Conservation (phyloP, 1,140 invertebrate species). For the Adelges cooleyi region DNA sequence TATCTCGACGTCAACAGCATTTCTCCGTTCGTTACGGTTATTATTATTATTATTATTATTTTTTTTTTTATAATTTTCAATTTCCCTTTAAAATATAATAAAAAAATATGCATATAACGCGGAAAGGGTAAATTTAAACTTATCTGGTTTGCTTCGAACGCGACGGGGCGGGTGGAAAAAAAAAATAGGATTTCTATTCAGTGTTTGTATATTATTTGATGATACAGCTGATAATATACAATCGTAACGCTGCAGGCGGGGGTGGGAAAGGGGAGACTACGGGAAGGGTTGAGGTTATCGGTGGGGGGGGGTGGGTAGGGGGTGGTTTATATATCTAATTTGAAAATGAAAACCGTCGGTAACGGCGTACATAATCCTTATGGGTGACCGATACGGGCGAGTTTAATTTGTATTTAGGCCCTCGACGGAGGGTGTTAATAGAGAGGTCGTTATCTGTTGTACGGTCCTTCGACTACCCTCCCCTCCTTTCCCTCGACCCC, state of each 20-base stretch:
- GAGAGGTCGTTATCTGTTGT: constrained; percentile 29
- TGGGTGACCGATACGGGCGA: constrained; percentile 28
- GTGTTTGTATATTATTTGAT: constrained; percentile 1
- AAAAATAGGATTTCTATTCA: neutral
- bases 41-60: no score
- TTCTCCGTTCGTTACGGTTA: no score
- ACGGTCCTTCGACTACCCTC: constrained; percentile 4
- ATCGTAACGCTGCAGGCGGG: no score
- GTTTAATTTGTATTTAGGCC: constrained; percentile 28
- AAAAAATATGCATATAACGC: no score
- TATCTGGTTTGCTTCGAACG: constrained; percentile 22
- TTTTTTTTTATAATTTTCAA: constrained; percentile 23
- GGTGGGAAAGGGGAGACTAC: neutral
- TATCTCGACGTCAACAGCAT: no score
- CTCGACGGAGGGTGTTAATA: constrained; percentile 29
- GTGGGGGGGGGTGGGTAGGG: neutral
- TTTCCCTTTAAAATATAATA: neutral
- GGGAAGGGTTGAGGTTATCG: neutral
- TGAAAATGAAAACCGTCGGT: constrained; percentile 20
- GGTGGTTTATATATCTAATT: constrained; percentile 28
- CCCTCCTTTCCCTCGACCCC: neutral
- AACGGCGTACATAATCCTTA: constrained; percentile 22
- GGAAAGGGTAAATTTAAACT: constrained; percentile 9
- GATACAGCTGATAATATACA: neutral
- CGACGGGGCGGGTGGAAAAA: constrained; percentile 3